These are phyloP conservation scores for Agelas oroides DNA, from an alignment of 37 sponge, comb jelly and placozoan genomes.

Conservation along the genomic window DNA sequence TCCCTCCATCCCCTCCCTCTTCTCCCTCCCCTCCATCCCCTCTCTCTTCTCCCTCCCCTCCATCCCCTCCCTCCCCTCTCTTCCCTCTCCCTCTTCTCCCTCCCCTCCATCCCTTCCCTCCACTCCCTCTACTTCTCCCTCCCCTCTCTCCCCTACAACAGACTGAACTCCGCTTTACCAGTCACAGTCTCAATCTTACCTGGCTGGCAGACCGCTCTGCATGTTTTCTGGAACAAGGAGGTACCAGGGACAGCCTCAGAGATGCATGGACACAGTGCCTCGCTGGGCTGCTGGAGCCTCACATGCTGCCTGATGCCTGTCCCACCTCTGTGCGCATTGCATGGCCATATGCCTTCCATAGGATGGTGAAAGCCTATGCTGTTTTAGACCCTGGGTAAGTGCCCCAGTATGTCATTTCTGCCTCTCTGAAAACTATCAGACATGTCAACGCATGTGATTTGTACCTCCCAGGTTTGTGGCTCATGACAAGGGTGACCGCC, in stretches of 20 bases:
- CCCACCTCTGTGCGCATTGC: constrained; percentile 71
- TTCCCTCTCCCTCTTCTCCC: too few species aligned
- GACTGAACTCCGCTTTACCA: constrained; percentile 35
- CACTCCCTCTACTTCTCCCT: too few species aligned
- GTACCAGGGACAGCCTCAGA: constrained; percentile 52
- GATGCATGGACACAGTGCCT: constrained; percentile 92
- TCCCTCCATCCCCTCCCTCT: too few species aligned
- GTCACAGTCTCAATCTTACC: constrained; percentile 58
- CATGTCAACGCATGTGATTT: too few species aligned
- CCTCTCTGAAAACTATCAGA: too few species aligned
- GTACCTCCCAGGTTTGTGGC: constrained; percentile 53
- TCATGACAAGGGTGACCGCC: constrained; percentile 50
- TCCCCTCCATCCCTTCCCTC: too few species aligned
- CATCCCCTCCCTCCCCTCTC: too few species aligned
- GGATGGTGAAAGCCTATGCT: constrained; percentile 79
- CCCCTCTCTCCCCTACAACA: not conserved
- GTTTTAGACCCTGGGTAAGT: constrained; percentile 83
- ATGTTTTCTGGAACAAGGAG: constrained; percentile 80
- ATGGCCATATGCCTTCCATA: constrained; percentile 84
- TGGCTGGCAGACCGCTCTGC: constrained; percentile 81
- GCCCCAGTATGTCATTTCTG: too few species aligned
- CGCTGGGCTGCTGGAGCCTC: constrained; percentile 80
- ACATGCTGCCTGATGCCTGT: constrained; percentile 79
- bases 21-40: too few species aligned
- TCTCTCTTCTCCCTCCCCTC: too few species aligned